phyloP scores from a whole-genome alignment of 2,888 invertebrate species.

The Choristoneura rosaceana region DNA sequence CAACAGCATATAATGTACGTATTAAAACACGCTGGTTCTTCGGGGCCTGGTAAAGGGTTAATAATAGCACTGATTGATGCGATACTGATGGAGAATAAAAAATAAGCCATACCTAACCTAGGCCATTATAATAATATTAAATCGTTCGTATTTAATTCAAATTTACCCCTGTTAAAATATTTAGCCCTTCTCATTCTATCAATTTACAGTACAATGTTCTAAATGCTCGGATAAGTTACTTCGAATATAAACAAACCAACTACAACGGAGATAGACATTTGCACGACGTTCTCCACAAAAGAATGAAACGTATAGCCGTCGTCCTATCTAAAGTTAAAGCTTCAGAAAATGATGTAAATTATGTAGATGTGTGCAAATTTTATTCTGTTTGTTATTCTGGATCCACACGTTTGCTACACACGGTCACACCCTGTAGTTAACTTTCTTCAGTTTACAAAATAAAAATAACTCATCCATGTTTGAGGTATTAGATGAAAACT shows the following conservation, averaged over 20 bases:
- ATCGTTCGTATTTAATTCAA: neutral
- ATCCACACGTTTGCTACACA: slow-evolving; percentile 52
- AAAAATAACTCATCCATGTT: neutral
- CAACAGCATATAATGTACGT: too few species aligned
- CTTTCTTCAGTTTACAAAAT: neutral
- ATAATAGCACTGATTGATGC: too few species aligned
- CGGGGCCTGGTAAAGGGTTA: too few species aligned
- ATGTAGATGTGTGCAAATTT: slow-evolving; percentile 60
- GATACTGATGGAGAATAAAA: too few species aligned
- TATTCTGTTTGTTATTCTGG: slow-evolving; percentile 52
- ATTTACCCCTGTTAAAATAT: neutral
- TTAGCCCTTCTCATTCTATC: too few species aligned
- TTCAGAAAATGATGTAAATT: slow-evolving; percentile 53
- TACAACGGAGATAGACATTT: slow-evolving; percentile 19
- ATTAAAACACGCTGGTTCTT: too few species aligned
- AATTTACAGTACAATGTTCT: too few species aligned
- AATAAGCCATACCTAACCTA: too few species aligned
- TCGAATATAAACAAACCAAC: neutral
- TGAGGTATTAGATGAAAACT: too few species aligned
- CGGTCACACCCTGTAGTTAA: neutral
- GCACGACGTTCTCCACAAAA: slow-evolving; percentile 22
- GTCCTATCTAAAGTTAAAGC: slow-evolving; percentile 46
- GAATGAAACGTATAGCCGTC: slow-evolving; percentile 37
- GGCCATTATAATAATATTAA: too few species aligned
- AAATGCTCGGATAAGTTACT: neutral